Evolutionary conservation across 2,797 vertebrate species (phyloP).

Genomic region (Molossus molossus): DNA sequence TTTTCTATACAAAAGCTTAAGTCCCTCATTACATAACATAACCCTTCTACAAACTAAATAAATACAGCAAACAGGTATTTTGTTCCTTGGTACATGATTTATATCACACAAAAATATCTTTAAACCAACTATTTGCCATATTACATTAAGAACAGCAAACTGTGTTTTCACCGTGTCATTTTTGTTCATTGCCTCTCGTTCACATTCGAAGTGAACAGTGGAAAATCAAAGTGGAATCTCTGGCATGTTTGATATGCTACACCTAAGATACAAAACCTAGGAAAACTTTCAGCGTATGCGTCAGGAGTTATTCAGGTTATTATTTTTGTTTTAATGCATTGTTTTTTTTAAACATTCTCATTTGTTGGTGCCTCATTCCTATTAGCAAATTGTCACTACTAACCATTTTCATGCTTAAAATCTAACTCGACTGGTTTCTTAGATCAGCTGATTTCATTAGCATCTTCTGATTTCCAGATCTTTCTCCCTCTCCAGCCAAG

Average conservation of each 20-base stretch:
- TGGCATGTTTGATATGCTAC: neutral
- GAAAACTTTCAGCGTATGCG: neutral
- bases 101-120: neutral
- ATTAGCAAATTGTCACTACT: constrained; percentile 46
- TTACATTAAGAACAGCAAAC: constrained; percentile 47
- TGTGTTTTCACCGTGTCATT: neutral
- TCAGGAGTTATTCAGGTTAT: constrained; percentile 20
- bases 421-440: neutral
- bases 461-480: neutral
- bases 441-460: neutral
- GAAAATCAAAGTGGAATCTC: neutral
- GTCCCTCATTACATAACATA: neutral
- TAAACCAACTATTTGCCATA: neutral
- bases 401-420: constrained; percentile 17
- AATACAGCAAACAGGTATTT: constrained; percentile 35
- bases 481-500: neutral
- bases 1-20: constrained; percentile 41
- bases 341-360: neutral
- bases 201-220: neutral
- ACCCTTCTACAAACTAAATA: constrained; percentile 46
- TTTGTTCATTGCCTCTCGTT: neutral
- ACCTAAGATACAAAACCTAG: constrained; percentile 1
- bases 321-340: neutral
- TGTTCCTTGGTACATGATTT: neutral
- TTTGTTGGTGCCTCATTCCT: neutral